phyloP scores from a whole-genome alignment of 1,140 invertebrate species.

The Musca domestica region DNA sequence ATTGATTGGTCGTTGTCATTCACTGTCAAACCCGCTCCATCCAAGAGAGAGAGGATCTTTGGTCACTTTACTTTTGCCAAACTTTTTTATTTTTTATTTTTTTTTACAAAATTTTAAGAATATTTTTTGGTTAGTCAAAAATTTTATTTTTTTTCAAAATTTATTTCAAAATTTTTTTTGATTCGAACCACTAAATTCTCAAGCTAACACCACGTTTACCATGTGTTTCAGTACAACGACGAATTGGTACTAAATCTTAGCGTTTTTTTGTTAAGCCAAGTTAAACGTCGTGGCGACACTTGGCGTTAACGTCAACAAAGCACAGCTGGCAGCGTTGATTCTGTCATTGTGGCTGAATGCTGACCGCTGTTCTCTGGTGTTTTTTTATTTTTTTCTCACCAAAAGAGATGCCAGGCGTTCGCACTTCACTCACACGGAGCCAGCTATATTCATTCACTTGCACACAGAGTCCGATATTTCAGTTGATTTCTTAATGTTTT shows the following conservation, averaged over 20 bases:
- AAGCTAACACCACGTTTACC: neutral
- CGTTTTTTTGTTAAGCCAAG: conserved; percentile 9
- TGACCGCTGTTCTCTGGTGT: too few relatives aligned
- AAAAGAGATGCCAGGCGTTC: too few relatives aligned
- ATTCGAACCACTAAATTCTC: too few relatives aligned
- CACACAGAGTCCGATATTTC: neutral
- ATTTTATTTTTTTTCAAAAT: neutral
- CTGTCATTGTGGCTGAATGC: too few relatives aligned
- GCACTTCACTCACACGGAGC: too few relatives aligned
- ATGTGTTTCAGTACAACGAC: conserved; percentile 21
- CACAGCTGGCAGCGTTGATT: too few relatives aligned
- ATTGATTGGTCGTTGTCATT: neutral
- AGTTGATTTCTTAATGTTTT: conserved; percentile 21
- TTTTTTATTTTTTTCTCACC: too few relatives aligned
- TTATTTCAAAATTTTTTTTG: conserved; percentile 3
- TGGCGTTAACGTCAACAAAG: neutral
- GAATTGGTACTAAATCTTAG: conserved; percentile 19
- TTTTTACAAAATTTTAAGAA: neutral
- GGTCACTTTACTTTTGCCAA: neutral
- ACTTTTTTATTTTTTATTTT: neutral
- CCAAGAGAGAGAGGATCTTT: too few relatives aligned
- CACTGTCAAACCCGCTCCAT: neutral
- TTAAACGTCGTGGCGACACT: neutral
- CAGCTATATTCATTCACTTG: too few relatives aligned
- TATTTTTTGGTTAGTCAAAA: neutral